Evolutionary conservation across 2,113 vertebrate species (phyloP), one percentile per base, ranked within the genome.

Genomic region (Vombatus ursinus): DNA sequence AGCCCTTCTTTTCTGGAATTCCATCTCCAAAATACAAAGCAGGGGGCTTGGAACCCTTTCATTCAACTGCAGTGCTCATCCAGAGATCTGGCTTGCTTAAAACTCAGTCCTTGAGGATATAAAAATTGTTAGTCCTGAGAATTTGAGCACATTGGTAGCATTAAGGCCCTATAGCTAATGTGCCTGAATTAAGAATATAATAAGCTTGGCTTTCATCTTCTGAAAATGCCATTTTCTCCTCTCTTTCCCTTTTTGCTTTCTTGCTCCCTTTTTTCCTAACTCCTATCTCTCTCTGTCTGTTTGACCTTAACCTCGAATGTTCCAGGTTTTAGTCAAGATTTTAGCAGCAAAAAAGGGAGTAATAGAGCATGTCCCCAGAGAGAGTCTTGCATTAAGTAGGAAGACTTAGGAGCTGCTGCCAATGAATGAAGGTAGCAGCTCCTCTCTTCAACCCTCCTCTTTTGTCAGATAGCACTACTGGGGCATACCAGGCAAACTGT

Each of bases 301-400:
- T 37, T 84, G 89, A 54, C 93, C 89, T 91, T 92, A 92, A 94
- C 92, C 61, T 92, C 91, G 23, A 68, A 96, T 61, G 94, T 94
- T 97, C 93, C 1, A 2, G 50, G 49, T 97, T 91, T 84, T 94
- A 96, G 91, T 96, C 94, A 96, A 95, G 94, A 96, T 97, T 90
- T 92, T 93, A 51, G 50, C 93, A 91, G 54, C 92, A 95, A 97
- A 97, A 97, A 96, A 89, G 96, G 94, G 94, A 97, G 95, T 93
- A 96, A 98, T 89, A 96, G 97, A 48, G 16, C 96, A 89, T 50
- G 92, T 94, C 97, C 92, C 96, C 50, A 50, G 95, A 91, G 96
- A 98, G 94, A 84, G 91, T 92, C 92, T 96, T 95, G 50, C 28
- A 93, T 97, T 96, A 96, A 97, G 94, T 93, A 95, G 92, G 93